Percentiles rank a stretch among this genome's conserved stretches.
phyloP scores from a whole-genome alignment of 2,888 invertebrate genomes.

The Calliopum simillimum region DNA sequence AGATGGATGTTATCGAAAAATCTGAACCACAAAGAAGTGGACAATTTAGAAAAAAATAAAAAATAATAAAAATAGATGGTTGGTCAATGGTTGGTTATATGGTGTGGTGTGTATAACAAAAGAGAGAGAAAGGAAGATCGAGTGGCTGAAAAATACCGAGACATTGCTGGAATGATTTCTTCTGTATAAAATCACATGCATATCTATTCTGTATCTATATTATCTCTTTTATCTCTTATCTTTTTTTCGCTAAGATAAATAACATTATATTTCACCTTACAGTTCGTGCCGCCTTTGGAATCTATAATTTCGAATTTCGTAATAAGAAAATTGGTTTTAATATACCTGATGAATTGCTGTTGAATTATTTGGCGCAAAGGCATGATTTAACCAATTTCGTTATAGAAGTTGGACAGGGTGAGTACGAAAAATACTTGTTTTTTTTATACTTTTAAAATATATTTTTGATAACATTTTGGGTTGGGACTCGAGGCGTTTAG shows the following conservation, averaged over 20 bases:
- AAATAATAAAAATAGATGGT: slow-evolving; percentile 27
- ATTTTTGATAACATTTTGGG: not conserved
- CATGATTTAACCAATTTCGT: slow-evolving; percentile 65
- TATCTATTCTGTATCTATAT: not conserved
- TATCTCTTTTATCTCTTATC: slow-evolving; percentile 14
- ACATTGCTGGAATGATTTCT: not conserved
- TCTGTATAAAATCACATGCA: not conserved
- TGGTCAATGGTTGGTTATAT: not conserved
- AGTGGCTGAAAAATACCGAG: no score
- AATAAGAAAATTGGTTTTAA: slow-evolving; percentile 64
- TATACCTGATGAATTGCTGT: slow-evolving; percentile 62
- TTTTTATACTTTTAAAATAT: not conserved
- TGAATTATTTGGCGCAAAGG: slow-evolving; percentile 61
- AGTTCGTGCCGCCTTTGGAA: slow-evolving; percentile 60
- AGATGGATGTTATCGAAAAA: not conserved
- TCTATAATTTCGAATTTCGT: slow-evolving; percentile 61
- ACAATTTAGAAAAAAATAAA: slow-evolving; percentile 13
- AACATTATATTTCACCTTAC: slow-evolving; percentile 40
- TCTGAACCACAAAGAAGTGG: slow-evolving; percentile 1
- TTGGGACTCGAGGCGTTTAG: not conserved
- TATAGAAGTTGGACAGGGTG: slow-evolving; percentile 65
- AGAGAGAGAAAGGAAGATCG: not conserved
- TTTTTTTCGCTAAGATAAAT: slow-evolving; percentile 11
- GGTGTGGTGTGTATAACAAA: slow-evolving; percentile 36
- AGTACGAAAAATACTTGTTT: slow-evolving; percentile 39